These are phyloP conservation scores for Microctonus hyperodae DNA, from an alignment of 2,888 invertebrate genomes.

Conservation along the genomic window DNA sequence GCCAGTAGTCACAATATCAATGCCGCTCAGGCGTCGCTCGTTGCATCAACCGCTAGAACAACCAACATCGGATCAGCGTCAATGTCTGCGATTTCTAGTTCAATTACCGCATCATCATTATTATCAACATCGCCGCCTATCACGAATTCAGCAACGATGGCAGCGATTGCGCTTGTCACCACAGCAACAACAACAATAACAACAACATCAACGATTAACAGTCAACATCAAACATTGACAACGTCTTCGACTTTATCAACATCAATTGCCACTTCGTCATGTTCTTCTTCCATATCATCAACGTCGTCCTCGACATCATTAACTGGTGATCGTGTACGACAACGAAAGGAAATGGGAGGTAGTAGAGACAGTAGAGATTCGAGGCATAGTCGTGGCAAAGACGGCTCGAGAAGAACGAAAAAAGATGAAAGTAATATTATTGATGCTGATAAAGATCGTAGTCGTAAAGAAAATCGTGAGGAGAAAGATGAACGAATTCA, in stretches of 20 bases:
- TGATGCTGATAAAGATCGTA: constrained; percentile 46
- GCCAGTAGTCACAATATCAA: constrained; percentile 40
- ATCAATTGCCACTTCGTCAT: constrained; percentile 39
- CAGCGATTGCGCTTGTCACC: constrained; percentile 27
- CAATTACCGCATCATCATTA: constrained; percentile 20
- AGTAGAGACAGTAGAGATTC: constrained; percentile 57
- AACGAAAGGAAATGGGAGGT: constrained; percentile 47
- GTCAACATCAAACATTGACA: constrained; percentile 23
- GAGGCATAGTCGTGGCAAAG: constrained; percentile 58
- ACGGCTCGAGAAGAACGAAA: constrained; percentile 53
- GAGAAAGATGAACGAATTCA: constrained; percentile 46
- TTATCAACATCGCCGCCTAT: constrained; percentile 10
- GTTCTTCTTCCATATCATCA: constrained; percentile 40
- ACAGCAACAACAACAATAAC: constrained; percentile 34
- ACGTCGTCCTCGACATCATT: constrained; percentile 41
- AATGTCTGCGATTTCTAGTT: constrained; percentile 13
- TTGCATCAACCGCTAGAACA: constrained; percentile 29
- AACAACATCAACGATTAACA: constrained; percentile 11
- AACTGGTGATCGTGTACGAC: constrained; percentile 46
- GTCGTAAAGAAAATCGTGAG: constrained; percentile 37
- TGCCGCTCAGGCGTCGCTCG: constrained; percentile 40
- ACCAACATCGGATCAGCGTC: constrained; percentile 26
- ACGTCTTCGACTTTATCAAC: constrained; percentile 36
- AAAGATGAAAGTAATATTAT: constrained; percentile 50
- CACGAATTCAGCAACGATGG: constrained; percentile 40